A percentile compares a stretch with the other conserved stretches of the same genome.
Evolutionary conservation across 1,140 invertebrate genomes (phyloP).

Genomic region (Lasioglossum baleicum): DNA sequence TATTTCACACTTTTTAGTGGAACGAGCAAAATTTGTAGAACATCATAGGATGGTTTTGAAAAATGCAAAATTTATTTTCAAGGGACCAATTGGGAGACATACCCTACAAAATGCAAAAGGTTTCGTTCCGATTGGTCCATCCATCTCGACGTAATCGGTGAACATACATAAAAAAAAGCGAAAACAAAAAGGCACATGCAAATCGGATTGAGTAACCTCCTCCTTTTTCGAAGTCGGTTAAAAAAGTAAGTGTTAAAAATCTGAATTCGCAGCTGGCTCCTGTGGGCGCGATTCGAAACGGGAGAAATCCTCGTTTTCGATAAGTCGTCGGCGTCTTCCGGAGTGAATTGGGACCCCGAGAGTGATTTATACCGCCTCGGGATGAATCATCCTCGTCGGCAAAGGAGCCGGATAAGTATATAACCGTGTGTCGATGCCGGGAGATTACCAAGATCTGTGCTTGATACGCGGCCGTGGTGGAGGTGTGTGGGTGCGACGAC

Average conservation of each 20-base stretch:
- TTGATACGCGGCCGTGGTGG: slow-evolving; percentile 69
- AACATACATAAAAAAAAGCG: no score
- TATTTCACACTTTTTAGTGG: no score
- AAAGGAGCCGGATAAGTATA: slow-evolving; percentile 71
- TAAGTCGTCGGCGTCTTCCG: slow-evolving; percentile 66
- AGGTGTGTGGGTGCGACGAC: slow-evolving; percentile 73
- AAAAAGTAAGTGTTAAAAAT: not conserved
- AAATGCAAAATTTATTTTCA: no score
- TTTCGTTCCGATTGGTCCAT: no score
- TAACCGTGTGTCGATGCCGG: slow-evolving; percentile 74
- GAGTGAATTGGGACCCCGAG: slow-evolving; percentile 67
- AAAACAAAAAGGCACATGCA: no score
- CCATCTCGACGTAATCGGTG: no score
- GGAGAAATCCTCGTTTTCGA: slow-evolving; percentile 70
- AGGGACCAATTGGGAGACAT: no score
- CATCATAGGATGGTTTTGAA: no score
- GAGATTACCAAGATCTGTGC: slow-evolving; percentile 73
- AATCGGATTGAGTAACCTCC: no score
- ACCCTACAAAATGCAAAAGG: no score
- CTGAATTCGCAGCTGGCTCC: not conserved
- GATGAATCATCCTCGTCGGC: slow-evolving; percentile 74
- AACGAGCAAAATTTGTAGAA: no score
- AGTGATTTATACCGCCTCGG: slow-evolving; percentile 73
- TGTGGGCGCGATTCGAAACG: slow-evolving; percentile 35
- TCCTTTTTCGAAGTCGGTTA: no score